Percentiles rank a stretch among this genome's conserved stretches.
phyloP scores from a whole-genome alignment of 2,113 vertebrate species.

The Oncorhynchus mykiss region DNA sequence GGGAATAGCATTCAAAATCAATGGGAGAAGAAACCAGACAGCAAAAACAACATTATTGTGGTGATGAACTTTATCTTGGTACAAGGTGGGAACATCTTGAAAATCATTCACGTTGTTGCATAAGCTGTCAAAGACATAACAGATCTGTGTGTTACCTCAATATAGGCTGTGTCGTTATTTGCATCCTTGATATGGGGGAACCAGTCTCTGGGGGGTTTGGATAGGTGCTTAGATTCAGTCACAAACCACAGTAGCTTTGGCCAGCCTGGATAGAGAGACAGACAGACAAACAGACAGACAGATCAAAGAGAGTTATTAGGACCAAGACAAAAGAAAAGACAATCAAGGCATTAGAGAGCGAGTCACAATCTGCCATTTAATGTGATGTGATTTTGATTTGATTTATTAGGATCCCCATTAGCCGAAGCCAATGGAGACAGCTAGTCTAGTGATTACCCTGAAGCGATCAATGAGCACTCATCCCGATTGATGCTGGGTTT shows the following conservation, averaged over 20 bases:
- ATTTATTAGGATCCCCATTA: too few species aligned
- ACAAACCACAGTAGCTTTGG: constrained; percentile 92
- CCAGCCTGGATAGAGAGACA: constrained; percentile 79
- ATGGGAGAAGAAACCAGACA: too few species aligned
- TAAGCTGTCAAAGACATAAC: neutral
- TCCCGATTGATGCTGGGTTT: neutral
- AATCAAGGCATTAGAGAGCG: too few species aligned
- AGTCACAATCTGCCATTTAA: too few species aligned
- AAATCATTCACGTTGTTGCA: too few species aligned
- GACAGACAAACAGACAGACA: neutral
- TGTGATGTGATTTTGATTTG: neutral
- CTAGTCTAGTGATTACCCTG: neutral
- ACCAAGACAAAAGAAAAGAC: neutral
- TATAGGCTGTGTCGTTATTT: constrained; percentile 84
- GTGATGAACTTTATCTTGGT: too few species aligned
- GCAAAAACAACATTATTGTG: too few species aligned
- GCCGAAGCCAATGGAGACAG: too few species aligned
- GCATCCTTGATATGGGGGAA: constrained; percentile 78
- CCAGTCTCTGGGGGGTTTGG: constrained; percentile 93
- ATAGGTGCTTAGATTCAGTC: constrained; percentile 92
- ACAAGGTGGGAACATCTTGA: too few species aligned
- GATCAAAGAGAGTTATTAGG: neutral
- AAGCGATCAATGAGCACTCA: neutral
- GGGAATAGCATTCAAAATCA: neutral
- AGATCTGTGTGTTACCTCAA: constrained; percentile 77